phyloP scores from a whole-genome alignment of 2,113 vertebrate species.

The Syngnathus scovelli region DNA sequence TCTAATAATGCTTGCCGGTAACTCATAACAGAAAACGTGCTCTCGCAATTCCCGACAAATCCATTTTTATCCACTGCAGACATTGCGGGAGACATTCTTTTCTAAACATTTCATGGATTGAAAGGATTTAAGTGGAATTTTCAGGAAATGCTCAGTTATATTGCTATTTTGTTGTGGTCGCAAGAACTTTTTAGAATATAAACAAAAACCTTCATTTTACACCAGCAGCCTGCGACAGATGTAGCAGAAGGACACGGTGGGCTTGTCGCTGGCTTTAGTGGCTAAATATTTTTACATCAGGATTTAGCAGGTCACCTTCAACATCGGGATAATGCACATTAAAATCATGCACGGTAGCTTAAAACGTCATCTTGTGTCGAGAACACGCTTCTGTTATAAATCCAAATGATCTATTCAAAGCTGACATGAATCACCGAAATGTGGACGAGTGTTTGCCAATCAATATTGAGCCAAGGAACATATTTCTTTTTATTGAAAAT shows the following conservation, averaged over 20 bases:
- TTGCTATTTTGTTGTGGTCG: neutral
- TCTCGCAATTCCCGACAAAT: neutral
- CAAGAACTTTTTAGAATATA: too few relatives aligned
- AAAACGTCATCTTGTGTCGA: too few relatives aligned
- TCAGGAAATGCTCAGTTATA: conserved; percentile 8
- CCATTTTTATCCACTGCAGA: neutral
- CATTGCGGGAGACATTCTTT: neutral
- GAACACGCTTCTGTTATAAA: too few relatives aligned
- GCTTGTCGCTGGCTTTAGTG: too few relatives aligned
- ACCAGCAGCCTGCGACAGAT: neutral
- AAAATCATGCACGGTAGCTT: neutral
- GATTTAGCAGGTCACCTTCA: neutral
- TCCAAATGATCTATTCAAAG: too few relatives aligned
- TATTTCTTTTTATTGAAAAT: neutral
- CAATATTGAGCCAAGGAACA: neutral
- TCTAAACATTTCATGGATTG: neutral
- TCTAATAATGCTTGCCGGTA: neutral
- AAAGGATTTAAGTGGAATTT: neutral
- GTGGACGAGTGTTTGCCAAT: too few relatives aligned
- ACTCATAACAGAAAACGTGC: neutral
- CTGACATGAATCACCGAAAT: too few relatives aligned
- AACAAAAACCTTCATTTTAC: too few relatives aligned
- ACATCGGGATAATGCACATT: neutral
- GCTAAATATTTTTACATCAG: neutral
- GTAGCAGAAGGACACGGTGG: neutral